Evolutionary conservation across 1,140 invertebrate genomes (phyloP), one percentile per base, ranked within the genome.

Genomic region (Glomeris maerens): DNA sequence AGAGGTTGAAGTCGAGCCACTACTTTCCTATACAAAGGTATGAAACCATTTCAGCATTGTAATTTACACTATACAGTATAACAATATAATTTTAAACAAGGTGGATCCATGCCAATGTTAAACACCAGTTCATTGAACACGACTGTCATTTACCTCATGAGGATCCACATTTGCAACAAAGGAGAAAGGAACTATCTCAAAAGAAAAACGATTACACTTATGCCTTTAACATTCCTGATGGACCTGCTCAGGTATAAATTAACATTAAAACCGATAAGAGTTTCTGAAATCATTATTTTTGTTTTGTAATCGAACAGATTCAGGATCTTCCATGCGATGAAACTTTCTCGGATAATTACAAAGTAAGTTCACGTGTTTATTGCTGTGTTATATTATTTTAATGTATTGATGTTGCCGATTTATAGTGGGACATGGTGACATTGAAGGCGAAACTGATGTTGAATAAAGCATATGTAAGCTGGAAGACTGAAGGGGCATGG

Each of bases 21-120:
- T 60, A 64, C 17, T 72, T 72, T 52, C 70, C 70, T 3, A 58
- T 71, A 1, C 66, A 67, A n/a, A n/a, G n/a, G n/a, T n/a, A n/a
- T n/a, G n/a, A n/a, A n/a, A n/a, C n/a, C n/a, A n/a, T n/a, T n/a
- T n/a, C n/a, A n/a, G n/a, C n/a, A n/a, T n/a, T n/a, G n/a, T n/a
- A n/a, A n/a, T n/a, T n/a, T n/a, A n/a, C n/a, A n/a, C n/a, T n/a
- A n/a, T n/a, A n/a, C n/a, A n/a, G n/a, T n/a, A n/a, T n/a, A n/a
- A n/a, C n/a, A n/a, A n/a, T n/a, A n/a, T n/a, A n/a, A n/a, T n/a
- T n/a, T n/a, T n/a, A n/a, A n/a, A n/a, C n/a, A n/a, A n/a, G 70
- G 17, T 73, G 71, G 70, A 65, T 73, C 39, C 61, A 60, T 42
- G 47, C 64, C 1, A 49, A 67, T 36, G 60, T 58, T 23, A 63